Evolutionary conservation across 2,797 vertebrate genomes (phyloP).

Genomic region (Siniperca undulata): DNA sequence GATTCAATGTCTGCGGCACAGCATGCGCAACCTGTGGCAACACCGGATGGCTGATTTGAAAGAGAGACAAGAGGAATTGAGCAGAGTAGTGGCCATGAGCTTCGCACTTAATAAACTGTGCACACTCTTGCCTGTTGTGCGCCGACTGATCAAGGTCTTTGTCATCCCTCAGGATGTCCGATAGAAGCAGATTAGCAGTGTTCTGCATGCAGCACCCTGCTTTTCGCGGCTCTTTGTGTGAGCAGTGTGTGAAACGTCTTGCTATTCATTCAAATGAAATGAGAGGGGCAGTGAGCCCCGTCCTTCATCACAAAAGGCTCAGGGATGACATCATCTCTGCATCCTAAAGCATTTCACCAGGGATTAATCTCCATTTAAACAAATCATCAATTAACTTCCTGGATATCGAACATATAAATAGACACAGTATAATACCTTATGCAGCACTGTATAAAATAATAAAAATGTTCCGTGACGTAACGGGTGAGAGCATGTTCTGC

Average conservation of each 20-base stretch:
- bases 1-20: conserved; percentile 60
- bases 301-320: conserved; percentile 58
- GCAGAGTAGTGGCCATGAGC: conserved; percentile 17
- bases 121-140: conserved; percentile 14
- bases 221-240: conserved; percentile 60
- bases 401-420: conserved; percentile 9
- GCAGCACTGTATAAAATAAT: not conserved
- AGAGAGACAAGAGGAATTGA: conserved; percentile 30
- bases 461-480: not conserved
- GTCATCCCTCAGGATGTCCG: conserved; percentile 65
- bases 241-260: conserved; percentile 67
- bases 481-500: no score
- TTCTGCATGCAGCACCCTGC: conserved; percentile 52
- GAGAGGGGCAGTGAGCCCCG: conserved; percentile 53
- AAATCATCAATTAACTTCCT: conserved; percentile 43
- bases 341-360: conserved; percentile 42
- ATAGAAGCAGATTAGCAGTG: conserved; percentile 70
- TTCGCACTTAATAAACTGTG: conserved; percentile 66
- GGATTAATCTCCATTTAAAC: conserved; percentile 53
- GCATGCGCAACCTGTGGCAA: conserved; percentile 59
- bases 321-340: conserved; percentile 77
- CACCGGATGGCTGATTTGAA: conserved; percentile 39
- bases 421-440: not conserved
- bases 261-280: conserved; percentile 71
- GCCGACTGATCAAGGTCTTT: conserved; percentile 50